Evolutionary conservation across 1,140 invertebrate species (phyloP), one percentile per base, ranked within the genome.

Genomic region (Propsilocerus akamusi): DNA sequence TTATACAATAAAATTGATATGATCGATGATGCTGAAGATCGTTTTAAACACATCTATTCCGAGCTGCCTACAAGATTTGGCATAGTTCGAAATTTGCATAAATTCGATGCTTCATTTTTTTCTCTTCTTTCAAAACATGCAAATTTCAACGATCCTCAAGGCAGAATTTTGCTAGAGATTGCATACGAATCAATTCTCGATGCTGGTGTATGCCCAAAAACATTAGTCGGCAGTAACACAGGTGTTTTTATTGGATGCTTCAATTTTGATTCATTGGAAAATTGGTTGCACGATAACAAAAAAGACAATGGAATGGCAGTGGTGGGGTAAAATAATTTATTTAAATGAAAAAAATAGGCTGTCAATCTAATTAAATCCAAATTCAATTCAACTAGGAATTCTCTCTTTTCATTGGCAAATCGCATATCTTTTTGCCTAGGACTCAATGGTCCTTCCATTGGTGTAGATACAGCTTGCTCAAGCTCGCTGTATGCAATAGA

Each of bases 381-480:
- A n/a, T n/a, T n/a, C n/a, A n/a, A n/a, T n/a, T n/a, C 14, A 23
- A 48, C 23, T 12, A 78, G 77, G 26, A 92, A 88, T 66, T 81
- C 80, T 55, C 75, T 86, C 50, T 84, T 86, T 6, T 94, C 96
- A 88, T 75, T 95, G 63, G 83, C 89, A 1, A 93, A 95, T 60
- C 73, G 91, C 48, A 75, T 96, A 25, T 94, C 88, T 0, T 83
- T 83, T 52, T 78, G 72, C 62, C 56, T 85, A 8, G 78, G 80
- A 48, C 58, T 77, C 0, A 74, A 72, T 53, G 82, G 81, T 25
- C 89, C 89, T 0, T 91, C 87, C 47, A 85, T 82, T 63, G 68
- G 81, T 6, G 71, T 92, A 1, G 92, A 97, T 59, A 85, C 87
- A 11, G 88, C 90, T 7, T 96, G 91, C 67, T 90, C 86, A 34